Base-by-base conservation (phyloP, 2,888 invertebrate genomes). In the Drosophila parthenogenetica region DNA sequence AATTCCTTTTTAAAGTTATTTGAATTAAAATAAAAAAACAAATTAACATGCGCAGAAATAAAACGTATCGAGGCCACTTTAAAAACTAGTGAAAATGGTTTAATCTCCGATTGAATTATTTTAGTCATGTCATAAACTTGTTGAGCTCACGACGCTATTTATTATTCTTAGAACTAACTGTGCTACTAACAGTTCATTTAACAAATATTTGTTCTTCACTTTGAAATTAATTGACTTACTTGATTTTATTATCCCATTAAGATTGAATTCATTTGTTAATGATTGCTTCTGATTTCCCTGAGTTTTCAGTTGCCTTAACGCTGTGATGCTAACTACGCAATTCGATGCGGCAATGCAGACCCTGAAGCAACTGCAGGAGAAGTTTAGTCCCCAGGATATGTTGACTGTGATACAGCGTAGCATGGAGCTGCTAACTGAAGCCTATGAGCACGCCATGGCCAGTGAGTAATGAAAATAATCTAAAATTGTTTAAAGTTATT, bases 311-410 rank as follows among this genome's bases (percentile, higher is more conserved):
- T 83, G 85, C 53, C 87, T 72, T 7, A 90, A 50, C 8, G 68
- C 82, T 35, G 90, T 92, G 22, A 87, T 92, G 39, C 78, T 83
- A 51, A 89, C 90, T 55, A 66, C 78, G 3, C 69, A 78, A 51
- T 92, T 92, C 68, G 70, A 86, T 29, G 89, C 86, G 14, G 92
- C 92, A 0, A 89, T 92, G 59, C 75, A 82, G 48, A 90, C 86
- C 35, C 70, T 92, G 1, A 90, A 92, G 62, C 90, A 92, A 70
- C 78, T 92, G 40, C 90, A 91, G 69, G 90, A 92, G 66, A 92
- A 92, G 63, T 92, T 90, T 68, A 92, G 92, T 63, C 92, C 92
- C 32, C 90, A 91, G 75, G 90, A 90, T 42, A 92, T 92, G 92
- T 74, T 92, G 54, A 89, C 89, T 82, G 91, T 92, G 79, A 92